phyloP scores from a whole-genome alignment of 2,888 invertebrate genomes.

The Drosophila atroscutellata region DNA sequence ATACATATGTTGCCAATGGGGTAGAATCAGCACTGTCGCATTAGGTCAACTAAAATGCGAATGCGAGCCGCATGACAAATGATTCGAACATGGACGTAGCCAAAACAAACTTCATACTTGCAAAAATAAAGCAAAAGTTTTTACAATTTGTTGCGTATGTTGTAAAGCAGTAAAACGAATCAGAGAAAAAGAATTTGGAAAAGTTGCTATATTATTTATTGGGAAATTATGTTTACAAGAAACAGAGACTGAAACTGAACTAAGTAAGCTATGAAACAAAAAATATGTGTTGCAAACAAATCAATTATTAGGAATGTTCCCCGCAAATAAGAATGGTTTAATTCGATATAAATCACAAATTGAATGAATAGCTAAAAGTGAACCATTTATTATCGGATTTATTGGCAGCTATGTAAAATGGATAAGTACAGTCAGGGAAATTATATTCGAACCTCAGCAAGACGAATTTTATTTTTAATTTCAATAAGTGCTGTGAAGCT shows the following conservation, averaged over 20 bases:
- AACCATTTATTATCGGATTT: neutral
- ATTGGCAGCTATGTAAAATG: neutral
- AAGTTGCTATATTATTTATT: neutral
- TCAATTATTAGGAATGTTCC: neutral
- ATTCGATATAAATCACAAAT: neutral
- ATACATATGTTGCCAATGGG: conserved; percentile 43
- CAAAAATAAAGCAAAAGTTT: neutral
- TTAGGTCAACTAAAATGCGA: conserved; percentile 38
- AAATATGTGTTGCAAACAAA: neutral
- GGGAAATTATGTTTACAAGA: neutral
- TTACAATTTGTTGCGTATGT: neutral
- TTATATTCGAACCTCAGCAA: neutral
- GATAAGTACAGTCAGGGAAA: neutral
- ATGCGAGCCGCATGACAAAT: conserved; percentile 49
- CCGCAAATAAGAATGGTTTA: neutral
- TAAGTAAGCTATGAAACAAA: too few species aligned
- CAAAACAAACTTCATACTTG: neutral
- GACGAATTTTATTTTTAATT: neutral
- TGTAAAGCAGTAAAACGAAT: neutral
- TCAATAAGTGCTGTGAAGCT: neutral
- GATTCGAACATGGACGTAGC: conserved; percentile 1
- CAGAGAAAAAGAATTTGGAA: neutral
- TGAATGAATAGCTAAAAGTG: neutral
- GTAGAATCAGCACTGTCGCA: conserved; percentile 27
- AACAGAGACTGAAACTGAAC: neutral